These are phyloP conservation scores for Mobula hypostoma DNA, from an alignment of 2,113 vertebrate genomes.

Conservation along the genomic window DNA sequence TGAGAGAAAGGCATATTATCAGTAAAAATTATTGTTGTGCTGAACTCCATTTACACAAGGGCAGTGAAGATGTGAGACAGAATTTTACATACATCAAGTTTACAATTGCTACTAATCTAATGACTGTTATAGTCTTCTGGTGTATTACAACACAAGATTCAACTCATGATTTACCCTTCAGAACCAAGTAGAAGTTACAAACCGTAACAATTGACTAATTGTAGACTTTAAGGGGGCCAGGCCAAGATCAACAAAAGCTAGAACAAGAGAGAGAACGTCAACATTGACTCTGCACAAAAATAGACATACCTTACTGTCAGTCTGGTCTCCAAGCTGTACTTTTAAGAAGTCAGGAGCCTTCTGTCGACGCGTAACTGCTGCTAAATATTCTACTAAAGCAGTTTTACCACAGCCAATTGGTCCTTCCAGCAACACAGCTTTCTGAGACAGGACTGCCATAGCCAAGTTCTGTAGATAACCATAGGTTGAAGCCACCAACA, in stretches of 20 bases:
- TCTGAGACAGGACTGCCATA: constrained; percentile 77
- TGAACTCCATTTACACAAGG: too few species aligned
- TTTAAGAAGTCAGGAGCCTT: constrained; percentile 80
- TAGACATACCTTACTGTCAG: constrained; percentile 85
- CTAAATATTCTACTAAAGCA: constrained; percentile 78
- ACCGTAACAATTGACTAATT: neutral
- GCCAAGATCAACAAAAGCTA: neutral
- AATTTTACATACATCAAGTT: too few species aligned
- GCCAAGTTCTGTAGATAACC: constrained; percentile 80
- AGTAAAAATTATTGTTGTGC: too few species aligned
- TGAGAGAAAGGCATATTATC: neutral
- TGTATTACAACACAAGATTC: neutral
- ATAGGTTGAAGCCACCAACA: constrained; percentile 81
- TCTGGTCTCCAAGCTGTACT: constrained; percentile 95
- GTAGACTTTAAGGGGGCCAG: neutral
- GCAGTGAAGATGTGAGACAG: too few species aligned
- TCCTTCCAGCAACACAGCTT: constrained; percentile 86
- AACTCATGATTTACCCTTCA: neutral
- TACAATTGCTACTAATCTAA: too few species aligned
- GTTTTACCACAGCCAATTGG: constrained; percentile 94
- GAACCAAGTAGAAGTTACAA: neutral
- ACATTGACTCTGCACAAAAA: neutral
- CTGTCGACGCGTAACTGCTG: constrained; percentile 72
- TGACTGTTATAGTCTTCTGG: neutral
- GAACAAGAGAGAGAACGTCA: neutral